These are phyloP conservation scores for Antitype chi DNA, from an alignment of 2,888 invertebrate genomes.

Conservation along the genomic window DNA sequence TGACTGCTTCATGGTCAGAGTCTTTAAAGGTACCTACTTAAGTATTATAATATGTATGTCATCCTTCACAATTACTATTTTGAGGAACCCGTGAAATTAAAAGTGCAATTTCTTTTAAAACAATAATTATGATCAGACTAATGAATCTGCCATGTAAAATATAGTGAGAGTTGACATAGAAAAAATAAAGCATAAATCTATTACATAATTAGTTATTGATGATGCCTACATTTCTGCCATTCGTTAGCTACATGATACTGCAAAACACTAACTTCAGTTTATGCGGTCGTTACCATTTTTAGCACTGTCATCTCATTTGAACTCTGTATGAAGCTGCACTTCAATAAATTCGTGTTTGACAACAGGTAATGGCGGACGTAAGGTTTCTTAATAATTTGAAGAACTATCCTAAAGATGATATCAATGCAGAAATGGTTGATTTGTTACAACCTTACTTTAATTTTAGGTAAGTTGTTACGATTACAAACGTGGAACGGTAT, in stretches of 20 bases:
- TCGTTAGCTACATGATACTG: too few relatives aligned
- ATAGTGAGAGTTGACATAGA: not conserved
- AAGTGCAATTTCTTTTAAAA: not conserved
- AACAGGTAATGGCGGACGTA: constrained; percentile 94
- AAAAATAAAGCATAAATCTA: not conserved
- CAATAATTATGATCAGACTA: not conserved
- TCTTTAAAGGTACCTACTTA: constrained; percentile 92
- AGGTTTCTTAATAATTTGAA: constrained; percentile 94
- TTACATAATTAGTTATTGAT: not conserved
- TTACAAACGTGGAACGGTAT: not conserved
- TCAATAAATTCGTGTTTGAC: constrained; percentile 14
- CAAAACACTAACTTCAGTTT: not conserved
- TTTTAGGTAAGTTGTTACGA: constrained; percentile 87
- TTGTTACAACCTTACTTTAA: constrained; percentile 94
- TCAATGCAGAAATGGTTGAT: constrained; percentile 97
- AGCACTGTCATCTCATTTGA: not conserved
- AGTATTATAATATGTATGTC: not conserved
- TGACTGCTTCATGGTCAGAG: constrained; percentile 96
- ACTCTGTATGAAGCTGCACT: not conserved
- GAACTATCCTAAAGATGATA: constrained; percentile 95
- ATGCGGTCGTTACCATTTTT: not conserved
- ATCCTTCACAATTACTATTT: not conserved
- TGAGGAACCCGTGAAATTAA: not conserved
- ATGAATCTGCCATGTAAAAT: not conserved
- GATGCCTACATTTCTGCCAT: not conserved